Evolutionary conservation across 2,888 invertebrate genomes (phyloP).

Genomic region (Abscondita cerata): DNA sequence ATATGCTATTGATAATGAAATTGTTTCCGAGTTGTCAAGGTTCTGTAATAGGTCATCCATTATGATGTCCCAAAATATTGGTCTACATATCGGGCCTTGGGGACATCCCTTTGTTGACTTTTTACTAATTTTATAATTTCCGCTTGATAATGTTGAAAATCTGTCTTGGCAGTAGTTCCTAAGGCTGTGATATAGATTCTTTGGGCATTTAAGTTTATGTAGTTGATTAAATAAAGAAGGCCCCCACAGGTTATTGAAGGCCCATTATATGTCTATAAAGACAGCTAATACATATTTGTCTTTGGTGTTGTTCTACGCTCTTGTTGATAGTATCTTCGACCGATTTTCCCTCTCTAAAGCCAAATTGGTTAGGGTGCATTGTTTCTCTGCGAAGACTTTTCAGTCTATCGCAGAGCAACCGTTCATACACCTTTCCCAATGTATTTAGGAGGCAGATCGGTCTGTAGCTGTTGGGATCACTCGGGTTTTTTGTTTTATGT

Average conservation of each 20-base stretch:
- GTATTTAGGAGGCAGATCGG: too few species aligned
- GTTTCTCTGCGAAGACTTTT: neutral
- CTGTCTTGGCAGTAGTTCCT: neutral
- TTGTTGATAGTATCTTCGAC: slow-evolving; percentile 18
- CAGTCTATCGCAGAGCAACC: neutral
- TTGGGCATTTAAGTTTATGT: too few species aligned
- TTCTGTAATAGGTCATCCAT: too few species aligned
- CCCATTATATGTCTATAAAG: slow-evolving; percentile 25
- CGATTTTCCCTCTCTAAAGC: slow-evolving; percentile 14
- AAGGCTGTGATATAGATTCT: too few species aligned
- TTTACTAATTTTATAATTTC: slow-evolving; percentile 18
- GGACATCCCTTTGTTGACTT: slow-evolving; percentile 18
- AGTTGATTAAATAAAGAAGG: neutral
- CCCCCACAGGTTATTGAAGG: slow-evolving; percentile 35
- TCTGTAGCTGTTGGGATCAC: neutral
- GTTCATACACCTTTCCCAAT: neutral
- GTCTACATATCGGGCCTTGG: slow-evolving; percentile 22
- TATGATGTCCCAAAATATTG: slow-evolving; percentile 7
- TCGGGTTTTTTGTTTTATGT: neutral
- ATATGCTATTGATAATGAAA: too few species aligned
- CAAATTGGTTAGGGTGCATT: slow-evolving; percentile 12
- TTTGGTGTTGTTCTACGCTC: neutral
- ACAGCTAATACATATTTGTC: slow-evolving; percentile 15
- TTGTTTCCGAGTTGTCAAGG: too few species aligned
- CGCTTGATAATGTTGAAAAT: slow-evolving; percentile 15